Percentiles rank a stretch among this genome's conserved stretches.
These are phyloP conservation scores for Planococcus citri DNA, from an alignment of 1,140 invertebrate genomes.

Conservation along the genomic window DNA sequence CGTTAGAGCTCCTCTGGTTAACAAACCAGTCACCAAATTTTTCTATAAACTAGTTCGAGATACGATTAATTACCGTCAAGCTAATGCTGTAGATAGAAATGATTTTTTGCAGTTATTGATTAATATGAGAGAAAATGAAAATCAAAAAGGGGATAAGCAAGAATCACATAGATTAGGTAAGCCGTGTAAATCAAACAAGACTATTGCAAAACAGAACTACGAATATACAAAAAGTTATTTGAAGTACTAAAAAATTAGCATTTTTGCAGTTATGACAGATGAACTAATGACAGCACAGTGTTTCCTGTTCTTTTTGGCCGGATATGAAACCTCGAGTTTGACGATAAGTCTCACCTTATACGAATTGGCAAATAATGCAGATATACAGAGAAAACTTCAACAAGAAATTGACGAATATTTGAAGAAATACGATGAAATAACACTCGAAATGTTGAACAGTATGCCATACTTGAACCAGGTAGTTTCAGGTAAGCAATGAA, in stretches of 20 bases:
- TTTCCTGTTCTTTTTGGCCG: constrained; percentile 46
- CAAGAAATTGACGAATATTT: constrained; percentile 41
- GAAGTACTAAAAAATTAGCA: no score
- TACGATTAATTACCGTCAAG: constrained; percentile 35
- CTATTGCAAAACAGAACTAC: no score
- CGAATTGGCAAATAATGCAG: constrained; percentile 39
- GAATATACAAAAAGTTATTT: no score
- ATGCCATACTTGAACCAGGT: constrained; percentile 35
- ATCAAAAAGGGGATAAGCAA: no score
- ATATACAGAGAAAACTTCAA: constrained; percentile 40
- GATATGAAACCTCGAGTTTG: constrained; percentile 46
- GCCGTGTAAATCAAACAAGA: no score
- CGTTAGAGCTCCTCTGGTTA: constrained; percentile 23
- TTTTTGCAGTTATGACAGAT: not conserved
- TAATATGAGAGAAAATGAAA: not conserved
- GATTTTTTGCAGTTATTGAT: constrained; percentile 34
- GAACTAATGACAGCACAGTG: constrained; percentile 39
- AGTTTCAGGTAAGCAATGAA: constrained; percentile 35
- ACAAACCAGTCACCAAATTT: constrained; percentile 32
- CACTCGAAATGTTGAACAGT: constrained; percentile 37
- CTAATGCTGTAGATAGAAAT: constrained; percentile 35
- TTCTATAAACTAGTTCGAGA: constrained; percentile 38
- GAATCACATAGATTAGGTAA: no score
- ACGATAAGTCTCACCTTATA: constrained; percentile 36
- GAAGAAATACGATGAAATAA: constrained; percentile 33